phyloP scores from a whole-genome alignment of 2,797 vertebrate species.

The Spinus olivaceus region DNA sequence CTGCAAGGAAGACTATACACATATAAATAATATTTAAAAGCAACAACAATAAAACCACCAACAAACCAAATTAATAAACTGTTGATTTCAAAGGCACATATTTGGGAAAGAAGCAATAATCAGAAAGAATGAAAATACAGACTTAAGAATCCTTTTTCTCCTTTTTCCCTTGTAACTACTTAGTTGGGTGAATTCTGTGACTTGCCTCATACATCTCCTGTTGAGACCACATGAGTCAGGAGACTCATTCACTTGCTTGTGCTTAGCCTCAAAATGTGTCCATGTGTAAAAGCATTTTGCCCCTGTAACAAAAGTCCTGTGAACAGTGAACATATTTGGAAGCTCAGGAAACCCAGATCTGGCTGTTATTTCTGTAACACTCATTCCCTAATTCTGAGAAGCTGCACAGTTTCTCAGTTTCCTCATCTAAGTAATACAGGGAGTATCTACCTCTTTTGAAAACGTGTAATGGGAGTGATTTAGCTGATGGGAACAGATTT shows the following conservation, averaged over 20 bases:
- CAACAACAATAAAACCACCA: background rate
- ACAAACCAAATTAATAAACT: background rate
- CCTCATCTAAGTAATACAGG: background rate
- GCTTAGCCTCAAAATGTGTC: background rate
- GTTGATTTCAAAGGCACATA: background rate
- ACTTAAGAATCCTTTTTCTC: background rate
- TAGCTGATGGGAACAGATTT: background rate
- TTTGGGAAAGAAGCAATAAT: background rate
- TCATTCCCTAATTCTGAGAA: background rate
- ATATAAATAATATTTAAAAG: background rate
- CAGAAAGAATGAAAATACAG: background rate
- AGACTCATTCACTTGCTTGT: background rate
- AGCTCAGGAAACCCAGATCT: background rate
- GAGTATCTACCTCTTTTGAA: background rate
- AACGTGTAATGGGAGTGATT: background rate
- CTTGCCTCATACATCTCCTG: background rate
- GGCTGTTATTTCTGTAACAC: background rate
- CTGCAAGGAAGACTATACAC: background rate
- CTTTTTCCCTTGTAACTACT: background rate
- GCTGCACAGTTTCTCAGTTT: conserved; percentile 4
- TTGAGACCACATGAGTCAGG: background rate
- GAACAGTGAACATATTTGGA: background rate
- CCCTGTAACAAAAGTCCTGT: background rate
- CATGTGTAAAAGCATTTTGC: background rate
- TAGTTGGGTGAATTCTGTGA: background rate